phyloP scores from a whole-genome alignment of 2,888 invertebrate species.

The Pseudanteris insignis region DNA sequence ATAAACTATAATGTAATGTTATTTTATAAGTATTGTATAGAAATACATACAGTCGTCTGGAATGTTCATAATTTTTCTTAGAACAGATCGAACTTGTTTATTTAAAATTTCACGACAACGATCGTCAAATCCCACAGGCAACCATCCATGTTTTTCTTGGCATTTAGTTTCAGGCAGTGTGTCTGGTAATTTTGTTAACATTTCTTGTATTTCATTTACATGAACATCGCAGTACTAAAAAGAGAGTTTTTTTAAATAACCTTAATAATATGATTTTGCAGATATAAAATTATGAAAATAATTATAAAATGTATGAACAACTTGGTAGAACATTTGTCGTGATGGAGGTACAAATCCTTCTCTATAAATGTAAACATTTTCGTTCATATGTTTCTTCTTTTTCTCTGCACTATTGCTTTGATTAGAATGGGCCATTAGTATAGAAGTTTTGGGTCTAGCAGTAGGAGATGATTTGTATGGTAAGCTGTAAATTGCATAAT shows the following conservation, averaged over 20 bases:
- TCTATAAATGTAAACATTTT: constrained; percentile 71
- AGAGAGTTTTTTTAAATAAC: too few species aligned
- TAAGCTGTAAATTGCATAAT: constrained; percentile 66
- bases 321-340: constrained; percentile 90
- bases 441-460: constrained; percentile 64
- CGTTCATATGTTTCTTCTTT: constrained; percentile 62
- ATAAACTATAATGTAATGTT: too few species aligned
- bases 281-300: too few species aligned
- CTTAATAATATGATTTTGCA: too few species aligned
- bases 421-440: constrained; percentile 57
- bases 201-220: constrained; percentile 80
- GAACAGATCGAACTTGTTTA: constrained; percentile 70
- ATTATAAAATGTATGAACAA: too few species aligned
- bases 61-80: constrained; percentile 63
- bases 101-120: constrained; percentile 79
- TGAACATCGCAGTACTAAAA: constrained; percentile 85
- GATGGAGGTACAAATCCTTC: constrained; percentile 82
- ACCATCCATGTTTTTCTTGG: constrained; percentile 81
- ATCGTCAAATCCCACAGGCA: constrained; percentile 76
- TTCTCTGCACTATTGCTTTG: constrained; percentile 48
- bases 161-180: constrained; percentile 72
- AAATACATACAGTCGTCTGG: constrained; percentile 62
- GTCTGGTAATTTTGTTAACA: constrained; percentile 74
- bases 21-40: too few species aligned
- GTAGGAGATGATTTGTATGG: constrained; percentile 66